Percentiles rank a stretch among this genome's conserved stretches.
Conservation (phyloP, 2,888 invertebrate species). For the Ceraclea dissimilis region DNA sequence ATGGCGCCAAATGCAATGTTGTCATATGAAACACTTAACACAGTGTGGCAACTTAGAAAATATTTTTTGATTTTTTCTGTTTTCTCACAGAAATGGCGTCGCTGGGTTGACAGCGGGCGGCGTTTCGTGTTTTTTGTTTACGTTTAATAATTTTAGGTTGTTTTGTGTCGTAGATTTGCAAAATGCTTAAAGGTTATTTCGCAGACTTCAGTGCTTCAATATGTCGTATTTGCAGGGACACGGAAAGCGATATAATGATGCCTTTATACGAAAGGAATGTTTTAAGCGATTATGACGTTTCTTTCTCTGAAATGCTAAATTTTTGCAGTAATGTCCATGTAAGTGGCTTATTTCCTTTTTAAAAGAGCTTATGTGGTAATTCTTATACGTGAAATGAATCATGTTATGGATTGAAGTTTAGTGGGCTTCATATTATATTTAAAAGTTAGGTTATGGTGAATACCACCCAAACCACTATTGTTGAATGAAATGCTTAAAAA, state of each 20-base stretch:
- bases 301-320: not conserved
- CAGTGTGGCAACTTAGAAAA: no score
- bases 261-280: not conserved
- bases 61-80: no score
- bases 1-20: no score
- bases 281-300: not conserved
- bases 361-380: no score
- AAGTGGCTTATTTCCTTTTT: not conserved
- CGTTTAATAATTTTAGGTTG: not conserved
- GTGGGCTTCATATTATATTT: no score
- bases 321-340: not conserved
- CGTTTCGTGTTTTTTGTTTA: not conserved
- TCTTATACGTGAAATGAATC: no score
- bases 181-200: not conserved
- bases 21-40: no score
- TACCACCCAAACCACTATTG: no score
- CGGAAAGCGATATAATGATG: conserved; percentile 1
- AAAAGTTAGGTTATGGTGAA: no score
- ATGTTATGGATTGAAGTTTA: no score
- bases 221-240: not conserved
- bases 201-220: not conserved
- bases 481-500: no score
- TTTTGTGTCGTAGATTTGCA: not conserved
- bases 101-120: not conserved
- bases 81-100: not conserved